Evolutionary conservation across 92 coral and sea anemone species (phyloP), one percentile per base, ranked within the genome.

Genomic region (Parazoanthus darwini): DNA sequence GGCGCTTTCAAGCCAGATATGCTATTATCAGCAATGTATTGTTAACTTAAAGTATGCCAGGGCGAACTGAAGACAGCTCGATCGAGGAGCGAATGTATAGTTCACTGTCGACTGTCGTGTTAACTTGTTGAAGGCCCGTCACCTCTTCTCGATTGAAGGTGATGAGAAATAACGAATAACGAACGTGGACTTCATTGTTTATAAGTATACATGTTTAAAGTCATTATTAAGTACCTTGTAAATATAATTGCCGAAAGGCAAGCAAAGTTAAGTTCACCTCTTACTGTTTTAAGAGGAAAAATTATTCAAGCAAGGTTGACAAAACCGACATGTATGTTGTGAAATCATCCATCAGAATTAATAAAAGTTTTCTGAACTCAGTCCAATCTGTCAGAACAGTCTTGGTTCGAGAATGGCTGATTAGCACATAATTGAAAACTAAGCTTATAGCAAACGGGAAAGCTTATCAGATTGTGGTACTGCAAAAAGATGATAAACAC

Each of bases 151-250:
- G 67, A 84, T 56, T 48, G 79, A 15, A 84, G 87, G 87, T 84
- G 87, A 84, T 46, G 79, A 84, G 87, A 84, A 84, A 48, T 46
- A 13, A 51, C 39, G 70, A 68, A 43, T 29, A 35, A 51, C 39
- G 70, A 63, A 63, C 26, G 78, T 50, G 87, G 29, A 18, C 70
- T 84, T 39, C 44, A 86, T 83, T 93, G 94, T 93, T 93, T 90
- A 88, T 95, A 88, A 91, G 86, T 86, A 91, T 80, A 88, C 87
- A 79, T 89, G 98, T 91, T 87, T 89, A 92, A 94, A 87, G 87
- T 56, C 91, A 48, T 91, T 54, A 13, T 54, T 86, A 91, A 94
- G 93, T 81, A 91, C 77, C 88, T 54, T 90, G 95, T 94, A 90
- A 93, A 91, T 93, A 93, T 90, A 35, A 29, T 72, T 86, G 90